Conservation (phyloP, 2,797 vertebrate species). For the Nyctalus aviator region DNA sequence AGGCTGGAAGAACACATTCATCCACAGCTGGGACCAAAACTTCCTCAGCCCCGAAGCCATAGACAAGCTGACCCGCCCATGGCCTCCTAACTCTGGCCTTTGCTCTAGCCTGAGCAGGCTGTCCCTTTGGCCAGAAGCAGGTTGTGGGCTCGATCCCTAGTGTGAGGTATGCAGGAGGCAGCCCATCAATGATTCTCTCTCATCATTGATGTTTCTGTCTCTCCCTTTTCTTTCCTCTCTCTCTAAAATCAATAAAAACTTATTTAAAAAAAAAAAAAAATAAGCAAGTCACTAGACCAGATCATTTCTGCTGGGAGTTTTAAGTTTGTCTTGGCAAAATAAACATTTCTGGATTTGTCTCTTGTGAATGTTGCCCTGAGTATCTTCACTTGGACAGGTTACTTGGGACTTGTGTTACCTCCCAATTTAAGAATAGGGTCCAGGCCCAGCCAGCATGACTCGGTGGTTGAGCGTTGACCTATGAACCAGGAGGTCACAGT, state of each 20-base stretch:
- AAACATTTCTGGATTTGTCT: not conserved
- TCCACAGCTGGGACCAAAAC: conserved; percentile 61
- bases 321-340: conserved; percentile 60
- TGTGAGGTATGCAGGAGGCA: no score
- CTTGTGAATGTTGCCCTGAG: not conserved
- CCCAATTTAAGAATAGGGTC: conserved; percentile 49
- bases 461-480: no score
- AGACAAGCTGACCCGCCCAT: not conserved
- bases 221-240: no score
- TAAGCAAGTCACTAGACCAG: not conserved
- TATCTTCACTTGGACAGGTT: conserved; percentile 43
- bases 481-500: no score
- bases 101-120: not conserved
- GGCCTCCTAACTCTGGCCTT: not conserved
- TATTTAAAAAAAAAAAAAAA: no score
- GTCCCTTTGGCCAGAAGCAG: not conserved
- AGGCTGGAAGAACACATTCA: conserved; percentile 54
- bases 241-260: no score
- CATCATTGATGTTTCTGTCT: no score
- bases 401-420: conserved; percentile 9
- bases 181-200: no score
- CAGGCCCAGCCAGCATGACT: no score
- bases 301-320: not conserved
- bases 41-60: not conserved
- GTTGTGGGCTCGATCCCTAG: no score